A percentile compares a stretch with the other conserved stretches of the same genome.
phyloP scores from a whole-genome alignment of 2,113 vertebrate species.

The Chrysemys picta region DNA sequence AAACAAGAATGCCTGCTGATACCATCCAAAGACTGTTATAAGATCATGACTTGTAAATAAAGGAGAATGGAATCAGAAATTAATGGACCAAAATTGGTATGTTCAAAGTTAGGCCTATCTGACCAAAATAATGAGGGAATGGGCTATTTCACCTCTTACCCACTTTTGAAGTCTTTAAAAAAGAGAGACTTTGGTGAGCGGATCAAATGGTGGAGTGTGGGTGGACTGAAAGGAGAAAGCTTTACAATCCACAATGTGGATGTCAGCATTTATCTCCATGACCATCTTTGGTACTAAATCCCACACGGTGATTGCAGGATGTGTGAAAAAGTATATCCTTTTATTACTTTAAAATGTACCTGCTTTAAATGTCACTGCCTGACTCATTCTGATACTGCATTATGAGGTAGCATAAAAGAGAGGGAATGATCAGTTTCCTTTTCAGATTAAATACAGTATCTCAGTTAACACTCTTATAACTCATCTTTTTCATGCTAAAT shows the following conservation, averaged over 20 bases:
- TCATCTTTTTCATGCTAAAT: neutral
- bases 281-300: neutral
- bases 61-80: neutral
- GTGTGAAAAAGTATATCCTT: neutral
- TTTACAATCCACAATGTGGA: neutral
- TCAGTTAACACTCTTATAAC: neutral
- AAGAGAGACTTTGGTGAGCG: neutral
- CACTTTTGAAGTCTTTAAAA: neutral
- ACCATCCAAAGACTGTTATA: neutral
- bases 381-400: neutral
- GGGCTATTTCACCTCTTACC: neutral
- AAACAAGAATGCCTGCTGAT: neutral
- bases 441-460: neutral
- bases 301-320: neutral
- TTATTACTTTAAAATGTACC: neutral
- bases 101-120: neutral
- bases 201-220: neutral
- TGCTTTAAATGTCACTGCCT: neutral
- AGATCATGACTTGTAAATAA: neutral
- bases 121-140: neutral
- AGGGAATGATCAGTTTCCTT: neutral
- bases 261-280: neutral
- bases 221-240: neutral
- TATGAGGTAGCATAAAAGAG: neutral
- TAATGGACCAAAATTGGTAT: neutral